phyloP scores from a whole-genome alignment of 1,140 invertebrate species.

The Drosophila mojavensis region DNA sequence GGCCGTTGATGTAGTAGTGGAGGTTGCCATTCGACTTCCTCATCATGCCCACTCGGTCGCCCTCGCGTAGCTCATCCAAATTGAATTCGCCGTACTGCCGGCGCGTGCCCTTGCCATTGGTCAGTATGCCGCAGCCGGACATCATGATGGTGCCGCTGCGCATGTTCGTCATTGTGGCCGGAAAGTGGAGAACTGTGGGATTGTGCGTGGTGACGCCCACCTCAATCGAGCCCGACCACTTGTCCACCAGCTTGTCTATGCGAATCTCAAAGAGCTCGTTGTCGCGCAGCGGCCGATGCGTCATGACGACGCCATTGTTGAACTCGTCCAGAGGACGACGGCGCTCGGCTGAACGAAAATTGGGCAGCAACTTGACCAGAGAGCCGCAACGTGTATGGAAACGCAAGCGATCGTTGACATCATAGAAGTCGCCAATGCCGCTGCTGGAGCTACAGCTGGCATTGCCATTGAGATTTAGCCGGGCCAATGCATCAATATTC shows the following conservation, averaged over 20 bases:
- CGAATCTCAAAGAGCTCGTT: slow-evolving; percentile 97
- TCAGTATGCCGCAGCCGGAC: slow-evolving; percentile 97
- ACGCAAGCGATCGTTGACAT: slow-evolving; percentile 88
- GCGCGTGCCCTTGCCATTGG: slow-evolving; percentile 96
- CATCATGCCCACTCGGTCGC: slow-evolving; percentile 92
- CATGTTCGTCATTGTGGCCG: slow-evolving; percentile 99
- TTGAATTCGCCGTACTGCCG: slow-evolving; percentile 97
- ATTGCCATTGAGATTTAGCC: slow-evolving; percentile 39
- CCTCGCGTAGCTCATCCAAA: slow-evolving; percentile 95
- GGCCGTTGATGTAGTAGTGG: slow-evolving; percentile 96
- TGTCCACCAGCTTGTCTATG: slow-evolving; percentile 95
- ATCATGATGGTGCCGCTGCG: slow-evolving; percentile 98
- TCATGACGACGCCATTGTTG: slow-evolving; percentile 97
- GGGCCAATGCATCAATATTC: slow-evolving; percentile 40
- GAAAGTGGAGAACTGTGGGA: slow-evolving; percentile 94
- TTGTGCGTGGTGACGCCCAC: slow-evolving; percentile 97
- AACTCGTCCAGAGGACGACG: slow-evolving; percentile 96
- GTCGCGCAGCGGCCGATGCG: slow-evolving; percentile 92
- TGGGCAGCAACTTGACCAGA: slow-evolving; percentile 93
- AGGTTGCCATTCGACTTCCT: slow-evolving; percentile 92
- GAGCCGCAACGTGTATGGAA: slow-evolving; percentile 96
- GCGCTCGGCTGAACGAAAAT: slow-evolving; percentile 93
- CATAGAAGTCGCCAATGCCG: slow-evolving; percentile 68
- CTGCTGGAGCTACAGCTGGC: slow-evolving; percentile 16
- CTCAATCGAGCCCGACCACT: slow-evolving; percentile 97